Conservation (phyloP, 1,140 invertebrate genomes). For the Helicoverpa zea region DNA sequence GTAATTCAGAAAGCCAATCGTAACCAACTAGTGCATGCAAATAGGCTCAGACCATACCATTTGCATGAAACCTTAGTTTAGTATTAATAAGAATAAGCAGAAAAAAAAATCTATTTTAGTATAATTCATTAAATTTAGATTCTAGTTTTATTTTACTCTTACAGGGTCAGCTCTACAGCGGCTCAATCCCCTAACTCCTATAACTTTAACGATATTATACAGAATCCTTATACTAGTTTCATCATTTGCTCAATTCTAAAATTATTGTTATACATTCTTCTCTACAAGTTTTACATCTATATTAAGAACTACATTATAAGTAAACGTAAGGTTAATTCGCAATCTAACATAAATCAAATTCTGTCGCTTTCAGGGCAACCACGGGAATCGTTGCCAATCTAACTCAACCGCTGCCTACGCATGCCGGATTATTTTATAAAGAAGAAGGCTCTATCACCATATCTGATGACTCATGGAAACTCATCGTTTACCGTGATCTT, state of each 20-base stretch:
- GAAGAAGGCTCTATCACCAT: conserved; percentile 42
- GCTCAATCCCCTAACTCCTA: conserved; percentile 12
- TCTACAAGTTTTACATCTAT: conserved; percentile 55
- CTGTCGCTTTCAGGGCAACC: conserved; percentile 42
- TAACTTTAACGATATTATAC: conserved; percentile 27
- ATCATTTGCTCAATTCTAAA: no score
- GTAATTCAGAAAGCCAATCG: neutral
- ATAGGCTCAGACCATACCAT: neutral
- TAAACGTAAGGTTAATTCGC: conserved; percentile 6
- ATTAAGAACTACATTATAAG: conserved; percentile 39
- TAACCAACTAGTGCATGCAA: neutral
- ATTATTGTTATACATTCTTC: no score
- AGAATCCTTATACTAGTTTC: conserved; percentile 58
- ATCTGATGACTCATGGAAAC: conserved; percentile 56
- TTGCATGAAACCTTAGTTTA: conserved; percentile 2
- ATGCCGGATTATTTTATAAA: conserved; percentile 14
- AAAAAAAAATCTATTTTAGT: neutral
- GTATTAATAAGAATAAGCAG: neutral
- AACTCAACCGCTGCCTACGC: conserved; percentile 25
- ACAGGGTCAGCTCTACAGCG: conserved; percentile 39
- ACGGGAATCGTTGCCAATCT: conserved; percentile 27
- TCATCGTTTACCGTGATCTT: conserved; percentile 49
- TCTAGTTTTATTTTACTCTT: conserved; percentile 40
- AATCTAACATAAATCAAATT: conserved; percentile 32
- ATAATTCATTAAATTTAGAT: neutral